Percentiles rank a stretch among this genome's conserved stretches.
These are phyloP conservation scores for Pteria penguin DNA, from an alignment of 2,888 invertebrate genomes.

Conservation along the genomic window DNA sequence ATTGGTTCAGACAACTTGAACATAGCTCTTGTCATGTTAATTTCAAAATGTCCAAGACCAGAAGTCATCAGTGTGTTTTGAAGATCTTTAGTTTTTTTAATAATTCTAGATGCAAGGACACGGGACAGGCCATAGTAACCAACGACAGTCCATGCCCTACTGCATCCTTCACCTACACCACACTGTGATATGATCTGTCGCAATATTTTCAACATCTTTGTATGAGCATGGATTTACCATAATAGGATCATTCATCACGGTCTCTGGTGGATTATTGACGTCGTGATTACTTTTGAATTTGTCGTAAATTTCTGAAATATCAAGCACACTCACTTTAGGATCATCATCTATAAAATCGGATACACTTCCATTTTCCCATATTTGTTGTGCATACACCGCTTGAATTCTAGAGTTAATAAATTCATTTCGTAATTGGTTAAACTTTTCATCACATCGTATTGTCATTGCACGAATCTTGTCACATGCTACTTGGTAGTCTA, in stretches of 20 bases:
- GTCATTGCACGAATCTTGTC: background rate
- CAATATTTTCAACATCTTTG: background rate
- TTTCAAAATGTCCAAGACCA: conserved; percentile 9
- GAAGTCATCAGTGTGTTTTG: background rate
- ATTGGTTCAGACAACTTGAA: conserved; percentile 29
- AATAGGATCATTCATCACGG: background rate
- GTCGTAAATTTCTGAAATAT: background rate
- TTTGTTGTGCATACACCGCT: background rate
- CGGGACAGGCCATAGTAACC: background rate
- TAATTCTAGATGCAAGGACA: background rate
- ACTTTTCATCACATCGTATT: background rate
- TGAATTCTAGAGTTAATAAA: background rate
- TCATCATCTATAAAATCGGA: background rate
- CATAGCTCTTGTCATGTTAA: conserved; percentile 2
- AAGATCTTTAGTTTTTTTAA: background rate
- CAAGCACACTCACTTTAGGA: background rate
- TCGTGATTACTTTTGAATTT: background rate
- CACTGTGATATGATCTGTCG: background rate
- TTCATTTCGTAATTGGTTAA: background rate
- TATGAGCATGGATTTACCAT: conserved; percentile 6
- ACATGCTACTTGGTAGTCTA: background rate
- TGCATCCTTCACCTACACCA: background rate
- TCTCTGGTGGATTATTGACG: background rate
- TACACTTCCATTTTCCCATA: background rate
- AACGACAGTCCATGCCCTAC: background rate